Base-by-base conservation (phyloP, 2,797 vertebrate species). In the Lagocephalus sceleratus region DNA sequence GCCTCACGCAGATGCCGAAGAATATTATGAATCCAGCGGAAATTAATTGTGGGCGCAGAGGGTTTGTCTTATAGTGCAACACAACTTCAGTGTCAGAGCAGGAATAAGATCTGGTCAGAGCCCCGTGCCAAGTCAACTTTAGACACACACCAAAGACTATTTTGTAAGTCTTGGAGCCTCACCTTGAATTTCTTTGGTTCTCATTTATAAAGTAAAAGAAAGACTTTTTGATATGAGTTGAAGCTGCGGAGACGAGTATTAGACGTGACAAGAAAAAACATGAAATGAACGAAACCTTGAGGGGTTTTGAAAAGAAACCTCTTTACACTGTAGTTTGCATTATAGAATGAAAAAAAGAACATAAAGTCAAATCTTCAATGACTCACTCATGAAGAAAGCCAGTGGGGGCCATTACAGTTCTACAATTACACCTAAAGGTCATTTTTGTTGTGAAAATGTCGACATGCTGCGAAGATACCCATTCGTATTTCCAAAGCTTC, bases 1-100 rank as follows among this genome's bases (percentile, higher is more conserved):
- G 83, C 85, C 75, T 79, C 54, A 63, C 47, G 59, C 73, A 79
- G 76, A 73, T 52, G 82, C 86, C 85, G 79, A 76, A 73, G 57
- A 84, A 84, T 89, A 85, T 87, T 87, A 78, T 79, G 78, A 70
- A 82, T 87, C 71, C 68, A 81, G 77, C 73, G 84, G 87, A 89
- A 90, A 89, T 89, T 73, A 90, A 88, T 89, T 87, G 88, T 90
- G 85, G 88, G 79, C 73, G 81, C 71, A 81, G 73, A 84, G 81
- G 68, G 84, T 83, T 87, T 71, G 71, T 84, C 84, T 84, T 73
- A 80, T 69, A 71, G 73, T 68, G 57, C 81, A 65, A 83, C 85
- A 90, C 87, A 88, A 85, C 86, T 75, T 72, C 69, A 79, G 81
- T 88, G 87, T 85, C 81, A 76, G 75, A 70, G 64, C 62, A 69